Conservation (phyloP, 23 tunicate genomes). For the Styela clava region DNA sequence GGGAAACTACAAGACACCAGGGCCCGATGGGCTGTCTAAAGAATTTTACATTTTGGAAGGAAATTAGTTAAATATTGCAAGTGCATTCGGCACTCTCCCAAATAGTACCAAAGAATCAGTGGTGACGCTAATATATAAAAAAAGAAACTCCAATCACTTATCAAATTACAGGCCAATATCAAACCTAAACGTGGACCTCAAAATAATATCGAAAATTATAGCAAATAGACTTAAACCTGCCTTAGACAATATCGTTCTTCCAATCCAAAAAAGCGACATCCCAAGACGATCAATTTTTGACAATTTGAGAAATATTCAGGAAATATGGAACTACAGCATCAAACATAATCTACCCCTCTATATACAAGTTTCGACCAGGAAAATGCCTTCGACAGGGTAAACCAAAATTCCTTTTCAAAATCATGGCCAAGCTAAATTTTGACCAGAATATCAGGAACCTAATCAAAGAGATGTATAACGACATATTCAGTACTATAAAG, state of each 20-base stretch:
- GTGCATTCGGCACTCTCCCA: neutral
- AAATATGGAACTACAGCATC: neutral
- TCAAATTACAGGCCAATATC: neutral
- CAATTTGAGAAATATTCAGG: neutral
- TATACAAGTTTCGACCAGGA: neutral
- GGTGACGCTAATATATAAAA: neutral
- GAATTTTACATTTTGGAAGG: neutral
- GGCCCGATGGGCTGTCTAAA: neutral
- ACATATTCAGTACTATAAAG: slow-evolving; percentile 8
- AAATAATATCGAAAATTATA: neutral
- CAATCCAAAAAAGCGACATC: neutral
- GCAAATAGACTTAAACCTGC: neutral
- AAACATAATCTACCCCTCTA: neutral
- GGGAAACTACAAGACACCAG: too few relatives aligned
- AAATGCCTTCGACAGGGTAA: neutral
- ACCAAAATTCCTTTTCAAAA: slow-evolving; percentile 9
- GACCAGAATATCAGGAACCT: neutral
- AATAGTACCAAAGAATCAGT: neutral
- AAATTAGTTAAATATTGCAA: neutral
- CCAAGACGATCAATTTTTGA: neutral
- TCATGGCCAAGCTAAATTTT: neutral
- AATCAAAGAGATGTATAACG: slow-evolving; percentile 18
- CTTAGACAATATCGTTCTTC: neutral
- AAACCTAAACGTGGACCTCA: neutral
- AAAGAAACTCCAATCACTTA: too few relatives aligned